These are phyloP conservation scores for Muschampia plurimacula DNA, from an alignment of 2,888 invertebrate genomes.

Conservation along the genomic window DNA sequence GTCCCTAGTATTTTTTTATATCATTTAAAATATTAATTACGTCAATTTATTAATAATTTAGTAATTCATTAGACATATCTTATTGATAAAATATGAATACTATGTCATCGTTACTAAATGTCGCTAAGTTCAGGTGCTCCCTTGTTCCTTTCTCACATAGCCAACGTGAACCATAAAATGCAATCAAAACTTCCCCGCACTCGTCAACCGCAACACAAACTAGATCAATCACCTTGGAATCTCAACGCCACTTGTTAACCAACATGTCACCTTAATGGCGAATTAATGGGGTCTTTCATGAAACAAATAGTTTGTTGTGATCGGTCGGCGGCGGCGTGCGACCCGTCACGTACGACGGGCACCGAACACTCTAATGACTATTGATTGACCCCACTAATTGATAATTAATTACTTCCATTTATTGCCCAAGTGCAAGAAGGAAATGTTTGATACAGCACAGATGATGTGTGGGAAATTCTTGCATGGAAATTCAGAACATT, in stretches of 20 bases:
- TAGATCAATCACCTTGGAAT: slow-evolving; percentile 15
- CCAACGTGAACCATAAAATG: too few relatives aligned
- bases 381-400: slow-evolving; percentile 15
- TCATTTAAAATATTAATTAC: too few relatives aligned
- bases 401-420: slow-evolving; percentile 12
- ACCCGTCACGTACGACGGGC: slow-evolving; percentile 25
- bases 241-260: slow-evolving; percentile 47
- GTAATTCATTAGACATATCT: too few relatives aligned
- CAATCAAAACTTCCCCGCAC: not conserved
- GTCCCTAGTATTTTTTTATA: too few relatives aligned
- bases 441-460: slow-evolving; percentile 18
- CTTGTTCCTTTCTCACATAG: too few relatives aligned
- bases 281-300: slow-evolving; percentile 58
- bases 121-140: too few relatives aligned
- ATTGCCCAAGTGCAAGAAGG: not conserved
- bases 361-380: slow-evolving; percentile 5
- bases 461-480: slow-evolving; percentile 4
- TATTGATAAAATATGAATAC: too few relatives aligned
- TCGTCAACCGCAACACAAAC: not conserved
- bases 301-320: slow-evolving; percentile 71
- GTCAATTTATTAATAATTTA: too few relatives aligned
- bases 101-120: too few relatives aligned
- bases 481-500: not conserved
- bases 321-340: slow-evolving; percentile 51
- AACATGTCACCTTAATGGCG: slow-evolving; percentile 55